Evolutionary conservation across 2,113 vertebrate genomes (phyloP).

Genomic region (Trinectes maculatus): DNA sequence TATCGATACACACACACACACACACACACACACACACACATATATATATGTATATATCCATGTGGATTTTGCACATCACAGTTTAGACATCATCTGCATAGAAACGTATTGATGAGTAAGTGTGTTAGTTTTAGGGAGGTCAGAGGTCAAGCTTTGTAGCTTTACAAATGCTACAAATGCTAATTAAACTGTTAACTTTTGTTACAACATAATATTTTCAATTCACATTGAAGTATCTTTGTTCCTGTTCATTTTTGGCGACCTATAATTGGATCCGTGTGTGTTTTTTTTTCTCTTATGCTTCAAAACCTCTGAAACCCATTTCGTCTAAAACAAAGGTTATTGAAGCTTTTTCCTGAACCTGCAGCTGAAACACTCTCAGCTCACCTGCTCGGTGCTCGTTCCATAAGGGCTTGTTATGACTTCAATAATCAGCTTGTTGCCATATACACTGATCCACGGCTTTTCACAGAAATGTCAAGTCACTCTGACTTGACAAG

Average conservation of each 20-base stretch:
- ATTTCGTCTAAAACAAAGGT: too few species aligned
- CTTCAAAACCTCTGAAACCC: too few species aligned
- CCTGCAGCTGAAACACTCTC: too few species aligned
- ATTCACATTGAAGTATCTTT: not conserved
- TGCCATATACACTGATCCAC: conserved; percentile 9
- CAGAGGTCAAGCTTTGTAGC: not conserved
- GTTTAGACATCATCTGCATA: not conserved
- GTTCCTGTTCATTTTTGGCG: not conserved
- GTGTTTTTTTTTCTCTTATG: too few species aligned
- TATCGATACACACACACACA: too few species aligned
- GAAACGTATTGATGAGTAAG: not conserved
- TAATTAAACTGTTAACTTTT: not conserved
- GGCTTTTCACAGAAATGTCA: conserved; percentile 27
- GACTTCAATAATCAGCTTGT: conserved; percentile 5
- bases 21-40: too few species aligned
- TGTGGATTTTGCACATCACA: too few species aligned
- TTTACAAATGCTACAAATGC: not conserved
- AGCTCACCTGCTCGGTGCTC: not conserved
- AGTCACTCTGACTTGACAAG: conserved; percentile 27
- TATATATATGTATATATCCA: too few species aligned
- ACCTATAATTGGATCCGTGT: too few species aligned
- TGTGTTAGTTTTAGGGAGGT: not conserved
- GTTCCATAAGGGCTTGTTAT: conserved; percentile 1
- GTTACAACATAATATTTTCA: not conserved
- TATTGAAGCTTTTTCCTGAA: too few species aligned